Base-by-base conservation (phyloP, 2,888 invertebrate genomes). In the Syritta pipiens region DNA sequence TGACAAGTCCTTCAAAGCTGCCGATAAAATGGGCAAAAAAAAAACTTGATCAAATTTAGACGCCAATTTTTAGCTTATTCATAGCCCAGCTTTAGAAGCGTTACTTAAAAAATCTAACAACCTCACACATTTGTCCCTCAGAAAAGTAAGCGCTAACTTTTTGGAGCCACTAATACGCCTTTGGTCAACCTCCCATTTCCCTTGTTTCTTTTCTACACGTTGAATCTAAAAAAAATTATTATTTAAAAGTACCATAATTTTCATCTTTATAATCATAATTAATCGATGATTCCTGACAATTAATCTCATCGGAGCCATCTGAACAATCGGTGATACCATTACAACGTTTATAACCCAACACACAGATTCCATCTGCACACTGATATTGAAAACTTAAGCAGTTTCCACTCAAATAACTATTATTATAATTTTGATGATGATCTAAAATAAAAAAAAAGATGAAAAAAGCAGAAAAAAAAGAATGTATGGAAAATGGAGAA, bases 301-400 rank as follows among this genome's bases (percentile, higher is more conserved):
- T 89, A 10, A 88, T 86, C 85, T 94, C 94, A 84, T 94, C 94
- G 82, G 92, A 92, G 9, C 90, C 91, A 77, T 90, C 91, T 63
- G 90, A 88, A 85, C 92, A 92, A 83, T 92, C 91, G 9, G 81
- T 76, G 37, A 86, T 84, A 59, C 89, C 88, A 84, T 94, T 91
- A 87, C 94, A 94, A 67, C 89, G 89, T 84, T 91, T 91, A 68
- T 88, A 87, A 82, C 89, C 89, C 83, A 90, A 90, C 81, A 94
- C 91, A 89, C 94, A 94, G 76, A 89, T 87, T n/a, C 92, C 91
- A 84, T 92, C 92, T 65, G 88, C 89, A 86, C 94, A 94, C 72
- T 89, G 90, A 87, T 92, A 93, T 84, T 93, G 92, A 82, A 89
- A 89, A 81, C 86, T 82, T 53, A 85, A 83, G 83, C 89, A 88